phyloP scores from a whole-genome alignment of 2,888 invertebrate species.

The Clanis bilineata region DNA sequence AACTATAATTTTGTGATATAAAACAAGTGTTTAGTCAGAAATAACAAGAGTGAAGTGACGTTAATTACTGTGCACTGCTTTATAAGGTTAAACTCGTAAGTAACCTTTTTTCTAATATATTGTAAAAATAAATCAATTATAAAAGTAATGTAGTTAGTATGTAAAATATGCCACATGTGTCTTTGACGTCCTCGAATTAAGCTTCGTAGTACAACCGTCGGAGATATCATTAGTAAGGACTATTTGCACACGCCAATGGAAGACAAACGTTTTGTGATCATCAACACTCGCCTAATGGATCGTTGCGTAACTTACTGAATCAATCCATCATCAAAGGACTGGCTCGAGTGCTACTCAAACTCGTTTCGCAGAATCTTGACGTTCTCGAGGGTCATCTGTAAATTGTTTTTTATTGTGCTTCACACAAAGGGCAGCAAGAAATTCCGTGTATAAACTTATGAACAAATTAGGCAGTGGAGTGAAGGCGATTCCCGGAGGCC shows the following conservation, averaged over 20 bases:
- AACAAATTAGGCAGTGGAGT: conserved; percentile 58
- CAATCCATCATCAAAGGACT: conserved; percentile 36
- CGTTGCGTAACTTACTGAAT: conserved; percentile 42
- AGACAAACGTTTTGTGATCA: conserved; percentile 34
- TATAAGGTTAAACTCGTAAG: conserved; percentile 27
- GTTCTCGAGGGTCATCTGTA: conserved; percentile 18
- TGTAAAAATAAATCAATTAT: not conserved
- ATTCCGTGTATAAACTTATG: conserved; percentile 60
- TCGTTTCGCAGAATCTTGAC: conserved; percentile 9
- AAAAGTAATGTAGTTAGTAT: not conserved
- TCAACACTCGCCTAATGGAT: conserved; percentile 33
- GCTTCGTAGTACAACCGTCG: not conserved
- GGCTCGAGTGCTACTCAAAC: conserved; percentile 36
- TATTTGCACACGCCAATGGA: conserved; percentile 32
- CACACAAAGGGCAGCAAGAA: conserved; percentile 58
- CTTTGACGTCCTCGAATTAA: not conserved
- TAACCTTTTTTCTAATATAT: conserved; percentile 29
- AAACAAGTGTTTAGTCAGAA: conserved; percentile 36
- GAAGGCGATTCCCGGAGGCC: conserved; percentile 45
- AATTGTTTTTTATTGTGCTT: conserved; percentile 46
- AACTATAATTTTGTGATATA: conserved; percentile 36
- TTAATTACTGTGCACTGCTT: conserved; percentile 32
- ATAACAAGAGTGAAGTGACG: conserved; percentile 44
- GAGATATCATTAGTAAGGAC: conserved; percentile 15
- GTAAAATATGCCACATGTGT: not conserved